Evolutionary conservation across 2,888 invertebrate genomes (phyloP).

Genomic region (Nomada ruficornis): DNA sequence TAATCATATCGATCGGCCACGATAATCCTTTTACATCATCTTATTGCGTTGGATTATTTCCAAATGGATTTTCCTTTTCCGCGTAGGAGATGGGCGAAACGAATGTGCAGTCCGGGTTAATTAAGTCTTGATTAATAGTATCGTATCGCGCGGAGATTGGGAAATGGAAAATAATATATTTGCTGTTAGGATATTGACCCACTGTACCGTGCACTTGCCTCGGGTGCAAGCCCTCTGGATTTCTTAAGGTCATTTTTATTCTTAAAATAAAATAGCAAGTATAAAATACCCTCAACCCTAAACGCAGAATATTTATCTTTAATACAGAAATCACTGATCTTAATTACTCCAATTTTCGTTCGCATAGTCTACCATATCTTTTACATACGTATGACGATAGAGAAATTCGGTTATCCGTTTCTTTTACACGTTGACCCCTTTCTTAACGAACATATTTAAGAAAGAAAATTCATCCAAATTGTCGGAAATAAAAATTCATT

Average conservation of each 20-base stretch:
- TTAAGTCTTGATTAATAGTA: conserved; percentile 6
- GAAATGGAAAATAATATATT: background rate
- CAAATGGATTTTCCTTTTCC: background rate
- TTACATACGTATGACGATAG: too few relatives aligned
- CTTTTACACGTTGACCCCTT: too few relatives aligned
- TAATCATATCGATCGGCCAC: conserved; percentile 15
- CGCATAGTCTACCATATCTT: too few relatives aligned
- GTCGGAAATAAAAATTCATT: too few relatives aligned
- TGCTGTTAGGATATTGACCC: too few relatives aligned
- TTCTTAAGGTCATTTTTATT: background rate
- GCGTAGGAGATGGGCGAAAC: background rate
- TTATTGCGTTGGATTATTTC: background rate
- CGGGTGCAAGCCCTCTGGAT: background rate
- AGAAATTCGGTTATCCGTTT: too few relatives aligned
- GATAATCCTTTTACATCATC: background rate
- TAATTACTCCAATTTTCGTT: too few relatives aligned
- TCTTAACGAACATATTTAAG: too few relatives aligned
- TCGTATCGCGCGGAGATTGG: background rate
- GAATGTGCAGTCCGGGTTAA: background rate
- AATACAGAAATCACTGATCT: too few relatives aligned
- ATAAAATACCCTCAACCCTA: too few relatives aligned
- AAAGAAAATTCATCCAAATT: too few relatives aligned
- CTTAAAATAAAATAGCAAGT: background rate
- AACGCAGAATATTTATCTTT: too few relatives aligned
- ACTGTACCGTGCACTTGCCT: background rate